These are phyloP conservation scores for Lophius americanus DNA, from an alignment of 2,797 vertebrate species.

Conservation along the genomic window DNA sequence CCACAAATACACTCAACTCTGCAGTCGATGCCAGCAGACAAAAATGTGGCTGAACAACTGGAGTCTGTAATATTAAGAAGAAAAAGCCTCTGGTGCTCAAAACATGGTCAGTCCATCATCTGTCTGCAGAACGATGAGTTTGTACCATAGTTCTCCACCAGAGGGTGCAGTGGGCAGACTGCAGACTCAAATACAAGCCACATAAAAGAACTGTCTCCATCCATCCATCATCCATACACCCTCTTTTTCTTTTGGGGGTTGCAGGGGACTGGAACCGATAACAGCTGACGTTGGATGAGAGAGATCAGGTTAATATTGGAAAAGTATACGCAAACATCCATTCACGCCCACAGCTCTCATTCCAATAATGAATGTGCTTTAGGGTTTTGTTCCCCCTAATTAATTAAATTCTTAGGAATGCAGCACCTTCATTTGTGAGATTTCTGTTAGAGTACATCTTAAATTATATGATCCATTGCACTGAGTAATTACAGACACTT, in stretches of 20 bases:
- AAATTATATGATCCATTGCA: neutral
- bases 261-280: neutral
- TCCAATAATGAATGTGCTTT: constrained; percentile 12
- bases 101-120: constrained; percentile 33
- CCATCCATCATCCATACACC: neutral
- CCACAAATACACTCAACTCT: constrained; percentile 23
- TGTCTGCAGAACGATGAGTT: constrained; percentile 25
- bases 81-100: constrained; percentile 24
- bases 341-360: constrained; percentile 8
- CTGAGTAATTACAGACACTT: constrained; percentile 29
- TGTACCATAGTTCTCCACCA: constrained; percentile 51
- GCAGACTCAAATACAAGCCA: constrained; percentile 23
- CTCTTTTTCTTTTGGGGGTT: neutral
- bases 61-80: constrained; percentile 18
- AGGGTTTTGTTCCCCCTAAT: neutral
- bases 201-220: constrained; percentile 28
- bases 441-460: neutral
- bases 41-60: constrained; percentile 23
- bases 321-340: neutral
- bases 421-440: constrained; percentile 13
- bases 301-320: neutral
- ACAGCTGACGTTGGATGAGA: neutral
- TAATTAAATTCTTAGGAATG: constrained; percentile 5
- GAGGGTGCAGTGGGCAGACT: constrained; percentile 61
- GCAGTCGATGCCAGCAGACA: constrained; percentile 12